A percentile compares a stretch with the other conserved stretches of the same genome.
phyloP scores from a whole-genome alignment of 2,888 invertebrate species.

The Nezara viridula region DNA sequence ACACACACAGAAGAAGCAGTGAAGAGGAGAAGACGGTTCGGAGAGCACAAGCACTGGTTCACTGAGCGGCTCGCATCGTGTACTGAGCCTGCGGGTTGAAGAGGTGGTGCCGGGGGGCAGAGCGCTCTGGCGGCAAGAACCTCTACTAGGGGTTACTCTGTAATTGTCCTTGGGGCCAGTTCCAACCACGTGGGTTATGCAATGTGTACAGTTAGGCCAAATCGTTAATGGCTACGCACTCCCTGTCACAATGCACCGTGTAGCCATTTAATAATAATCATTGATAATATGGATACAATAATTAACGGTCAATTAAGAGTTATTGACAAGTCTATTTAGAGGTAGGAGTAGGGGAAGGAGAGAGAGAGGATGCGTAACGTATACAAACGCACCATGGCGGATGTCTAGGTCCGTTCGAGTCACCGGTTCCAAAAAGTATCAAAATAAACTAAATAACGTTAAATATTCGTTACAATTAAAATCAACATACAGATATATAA shows the following conservation, averaged over 20 bases:
- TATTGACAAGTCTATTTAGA: too few species aligned
- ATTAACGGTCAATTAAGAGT: neutral
- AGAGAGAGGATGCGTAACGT: neutral
- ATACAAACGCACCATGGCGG: constrained; percentile 19
- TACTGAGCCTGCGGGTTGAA: constrained; percentile 25
- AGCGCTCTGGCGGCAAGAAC: constrained; percentile 62
- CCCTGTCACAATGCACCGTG: too few species aligned
- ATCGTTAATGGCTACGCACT: neutral
- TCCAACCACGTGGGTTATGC: constrained; percentile 55
- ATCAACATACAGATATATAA: too few species aligned
- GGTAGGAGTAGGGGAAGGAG: too few species aligned
- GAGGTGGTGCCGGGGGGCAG: neutral
- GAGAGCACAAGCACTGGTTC: neutral
- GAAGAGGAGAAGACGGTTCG: neutral
- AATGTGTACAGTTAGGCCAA: constrained; percentile 30
- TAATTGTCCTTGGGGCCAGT: constrained; percentile 60
- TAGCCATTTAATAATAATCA: neutral
- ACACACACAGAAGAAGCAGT: neutral
- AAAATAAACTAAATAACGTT: too few species aligned
- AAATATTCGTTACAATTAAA: too few species aligned
- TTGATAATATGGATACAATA: too few species aligned
- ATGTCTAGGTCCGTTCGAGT: neutral
- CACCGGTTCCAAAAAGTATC: neutral
- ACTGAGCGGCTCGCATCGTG: neutral
- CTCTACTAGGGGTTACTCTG: constrained; percentile 64